Percentiles rank a stretch among this genome's conserved stretches.
Evolutionary conservation across 30 jellyfish, hydroid and myxozoan species (phyloP).

Genomic region (Haliclystus octoradiatus): DNA sequence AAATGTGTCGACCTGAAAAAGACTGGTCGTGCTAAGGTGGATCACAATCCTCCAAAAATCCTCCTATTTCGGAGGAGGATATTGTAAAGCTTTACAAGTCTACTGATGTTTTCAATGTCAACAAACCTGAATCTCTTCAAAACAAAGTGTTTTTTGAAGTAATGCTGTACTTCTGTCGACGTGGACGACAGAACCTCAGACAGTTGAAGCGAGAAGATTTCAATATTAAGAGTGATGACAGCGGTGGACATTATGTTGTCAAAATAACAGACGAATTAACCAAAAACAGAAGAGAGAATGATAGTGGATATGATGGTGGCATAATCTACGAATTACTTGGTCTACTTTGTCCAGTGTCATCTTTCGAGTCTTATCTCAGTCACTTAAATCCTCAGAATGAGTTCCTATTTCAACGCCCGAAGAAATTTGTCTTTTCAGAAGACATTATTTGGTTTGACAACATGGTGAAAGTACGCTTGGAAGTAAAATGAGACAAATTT

Average conservation of each 20-base stretch:
- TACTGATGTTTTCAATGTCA: not conserved
- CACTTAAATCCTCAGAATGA: not conserved
- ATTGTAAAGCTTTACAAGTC: not conserved
- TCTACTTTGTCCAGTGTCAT: slow-evolving; percentile 4
- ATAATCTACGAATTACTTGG: not conserved
- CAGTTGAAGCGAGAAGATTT: not conserved
- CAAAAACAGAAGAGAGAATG: slow-evolving; percentile 6
- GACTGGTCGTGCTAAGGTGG: slow-evolving; percentile 1
- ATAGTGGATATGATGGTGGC: slow-evolving; percentile 10
- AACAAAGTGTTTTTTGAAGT: not conserved
- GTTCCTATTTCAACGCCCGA: not conserved
- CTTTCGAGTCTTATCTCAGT: not conserved
- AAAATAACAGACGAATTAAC: slow-evolving; percentile 1
- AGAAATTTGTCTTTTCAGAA: not conserved
- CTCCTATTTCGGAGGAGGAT: slow-evolving; percentile 4
- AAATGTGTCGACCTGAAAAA: slow-evolving; percentile 3
- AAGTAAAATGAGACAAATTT: not conserved
- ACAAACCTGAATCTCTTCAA: slow-evolving; percentile 2
- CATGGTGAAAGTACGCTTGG: not conserved
- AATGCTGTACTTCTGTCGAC: not conserved
- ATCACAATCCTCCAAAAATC: slow-evolving; percentile 14
- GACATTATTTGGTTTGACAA: not conserved
- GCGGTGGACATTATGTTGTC: not conserved
- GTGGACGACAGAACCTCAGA: slow-evolving; percentile 7
- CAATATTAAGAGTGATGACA: not conserved